Conservation (phyloP, 30 jellyfish, hydroid and myxozoan genomes). For the Mastigias papua region DNA sequence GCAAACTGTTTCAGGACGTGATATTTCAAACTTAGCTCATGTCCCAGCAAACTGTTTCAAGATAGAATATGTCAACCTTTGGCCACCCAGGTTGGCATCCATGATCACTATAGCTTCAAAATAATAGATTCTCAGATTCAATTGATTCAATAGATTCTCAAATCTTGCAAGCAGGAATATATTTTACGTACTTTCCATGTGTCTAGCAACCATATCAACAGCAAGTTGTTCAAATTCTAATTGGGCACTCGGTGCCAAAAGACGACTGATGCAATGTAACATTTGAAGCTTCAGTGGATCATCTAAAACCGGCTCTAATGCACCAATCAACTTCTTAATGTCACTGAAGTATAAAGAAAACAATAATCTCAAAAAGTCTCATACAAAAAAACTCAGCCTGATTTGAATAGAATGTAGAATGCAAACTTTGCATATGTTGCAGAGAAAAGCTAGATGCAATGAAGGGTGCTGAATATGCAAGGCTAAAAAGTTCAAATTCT, state of each 20-base stretch:
- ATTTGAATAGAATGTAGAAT: no score
- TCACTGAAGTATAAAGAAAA: conserved; percentile 15
- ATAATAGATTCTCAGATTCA: background rate
- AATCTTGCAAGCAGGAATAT: background rate
- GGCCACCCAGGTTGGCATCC: no score
- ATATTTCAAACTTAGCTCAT: no score
- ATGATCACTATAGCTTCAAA: background rate
- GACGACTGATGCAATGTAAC: conserved; percentile 74
- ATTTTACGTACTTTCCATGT: conserved; percentile 74
- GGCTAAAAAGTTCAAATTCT: no score
- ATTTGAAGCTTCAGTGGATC: conserved; percentile 84
- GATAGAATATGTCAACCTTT: no score
- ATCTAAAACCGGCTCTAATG: conserved; percentile 83
- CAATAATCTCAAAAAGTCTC: background rate
- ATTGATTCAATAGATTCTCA: background rate
- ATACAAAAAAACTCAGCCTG: no score
- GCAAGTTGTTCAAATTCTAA: conserved; percentile 77
- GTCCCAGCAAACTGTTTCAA: no score
- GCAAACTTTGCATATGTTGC: no score
- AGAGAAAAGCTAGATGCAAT: no score
- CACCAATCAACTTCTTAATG: conserved; percentile 41
- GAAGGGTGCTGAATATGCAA: no score
- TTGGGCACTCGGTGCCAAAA: conserved; percentile 73
- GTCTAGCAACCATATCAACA: conserved; percentile 79
- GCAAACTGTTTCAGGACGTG: no score